A percentile compares a stretch with the other conserved stretches of the same genome.
Conservation (phyloP, 2,888 invertebrate species). For the Shargacucullia verbasci region DNA sequence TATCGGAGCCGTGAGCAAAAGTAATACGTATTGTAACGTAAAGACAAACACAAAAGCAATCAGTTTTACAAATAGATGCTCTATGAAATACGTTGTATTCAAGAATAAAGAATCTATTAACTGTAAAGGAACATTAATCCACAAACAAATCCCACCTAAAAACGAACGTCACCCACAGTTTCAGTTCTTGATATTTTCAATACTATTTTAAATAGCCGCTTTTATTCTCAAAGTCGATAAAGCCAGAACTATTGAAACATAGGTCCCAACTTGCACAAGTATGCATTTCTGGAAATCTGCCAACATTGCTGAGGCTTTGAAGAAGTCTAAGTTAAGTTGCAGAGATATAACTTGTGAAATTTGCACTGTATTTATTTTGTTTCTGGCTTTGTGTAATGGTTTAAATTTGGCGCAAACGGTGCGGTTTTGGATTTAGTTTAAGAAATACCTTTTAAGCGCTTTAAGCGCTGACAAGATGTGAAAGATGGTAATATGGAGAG, state of each 20-base stretch:
- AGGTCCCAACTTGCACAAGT: conserved; percentile 13
- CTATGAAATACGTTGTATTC: background rate
- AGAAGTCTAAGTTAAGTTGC: conserved; percentile 43
- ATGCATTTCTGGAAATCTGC: conserved; percentile 53
- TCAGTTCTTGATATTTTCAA: conserved; percentile 48
- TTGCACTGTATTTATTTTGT: conserved; percentile 40
- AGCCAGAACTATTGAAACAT: conserved; percentile 13
- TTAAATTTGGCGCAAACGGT: conserved; percentile 21
- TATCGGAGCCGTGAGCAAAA: too few relatives aligned
- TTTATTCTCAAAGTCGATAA: conserved; percentile 39
- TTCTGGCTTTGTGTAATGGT: conserved; percentile 35
- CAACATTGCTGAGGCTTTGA: conserved; percentile 47
- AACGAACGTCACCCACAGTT: conserved; percentile 25
- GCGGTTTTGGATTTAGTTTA: conserved; percentile 19
- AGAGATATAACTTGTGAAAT: conserved; percentile 47
- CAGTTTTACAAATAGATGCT: background rate
- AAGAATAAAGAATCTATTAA: conserved; percentile 8
- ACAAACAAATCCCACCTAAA: background rate
- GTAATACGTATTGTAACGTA: too few relatives aligned
- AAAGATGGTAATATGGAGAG: too few relatives aligned
- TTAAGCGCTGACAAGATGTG: background rate
- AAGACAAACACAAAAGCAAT: background rate
- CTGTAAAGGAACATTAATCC: conserved; percentile 10
- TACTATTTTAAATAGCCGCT: conserved; percentile 46
- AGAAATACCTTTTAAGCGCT: background rate